Evolutionary conservation across 2,888 invertebrate genomes (phyloP).

Genomic region (Trissolcus brochymenae): DNA sequence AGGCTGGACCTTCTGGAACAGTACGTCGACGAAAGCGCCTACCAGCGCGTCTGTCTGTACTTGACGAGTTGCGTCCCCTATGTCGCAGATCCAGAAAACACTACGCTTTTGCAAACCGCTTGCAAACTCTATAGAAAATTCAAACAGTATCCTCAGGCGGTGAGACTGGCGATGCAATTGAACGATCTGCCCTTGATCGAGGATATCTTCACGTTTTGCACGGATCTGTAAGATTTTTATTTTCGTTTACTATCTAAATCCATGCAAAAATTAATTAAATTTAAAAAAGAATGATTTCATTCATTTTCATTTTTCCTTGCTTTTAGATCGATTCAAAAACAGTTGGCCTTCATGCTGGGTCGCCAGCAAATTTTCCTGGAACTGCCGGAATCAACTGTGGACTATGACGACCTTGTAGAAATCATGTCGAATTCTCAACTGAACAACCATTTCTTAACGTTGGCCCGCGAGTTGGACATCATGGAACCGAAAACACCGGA

Average conservation of each 20-base stretch:
- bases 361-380: conserved; percentile 95
- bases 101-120: conserved; percentile 88
- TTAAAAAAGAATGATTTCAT: not conserved
- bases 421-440: conserved; percentile 96
- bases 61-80: conserved; percentile 95
- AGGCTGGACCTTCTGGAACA: conserved; percentile 89
- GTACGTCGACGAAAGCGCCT: conserved; percentile 92
- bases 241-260: not conserved
- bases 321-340: conserved; percentile 89
- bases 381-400: conserved; percentile 81
- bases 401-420: conserved; percentile 87
- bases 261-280: not conserved
- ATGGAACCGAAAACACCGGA: conserved; percentile 99
- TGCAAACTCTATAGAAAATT: conserved; percentile 91
- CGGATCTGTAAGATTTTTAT: conserved; percentile 83
- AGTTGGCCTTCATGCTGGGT: conserved; percentile 96
- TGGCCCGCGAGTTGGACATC: conserved; percentile 97
- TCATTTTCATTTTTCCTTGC: not conserved
- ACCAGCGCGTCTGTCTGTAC: conserved; percentile 95
- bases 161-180: conserved; percentile 93
- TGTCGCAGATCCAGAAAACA: conserved; percentile 96
- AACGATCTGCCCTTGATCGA: conserved; percentile 88
- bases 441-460: conserved; percentile 92
- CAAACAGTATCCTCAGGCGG: conserved; percentile 90
- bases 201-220: conserved; percentile 89